Percentiles rank a stretch among this genome's conserved stretches.
These are phyloP conservation scores for Elanus axillaris DNA, from an alignment of 2,113 vertebrate genomes.

Conservation along the genomic window DNA sequence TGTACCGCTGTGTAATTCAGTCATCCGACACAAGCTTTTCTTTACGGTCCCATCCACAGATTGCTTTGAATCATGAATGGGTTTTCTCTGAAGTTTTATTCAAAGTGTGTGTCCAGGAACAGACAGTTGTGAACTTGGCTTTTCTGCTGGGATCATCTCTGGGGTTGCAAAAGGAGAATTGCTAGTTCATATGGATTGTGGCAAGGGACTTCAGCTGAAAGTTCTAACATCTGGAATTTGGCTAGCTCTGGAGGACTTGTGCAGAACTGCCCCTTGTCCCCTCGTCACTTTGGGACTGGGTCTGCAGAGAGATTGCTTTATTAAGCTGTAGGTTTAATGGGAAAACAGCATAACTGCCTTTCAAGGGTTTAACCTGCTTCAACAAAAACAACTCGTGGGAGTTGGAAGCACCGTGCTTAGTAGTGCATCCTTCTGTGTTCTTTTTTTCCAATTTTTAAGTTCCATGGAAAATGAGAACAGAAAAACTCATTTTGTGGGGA, in stretches of 20 bases:
- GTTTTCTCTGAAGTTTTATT: background rate
- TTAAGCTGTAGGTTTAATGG: background rate
- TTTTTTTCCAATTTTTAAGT: background rate
- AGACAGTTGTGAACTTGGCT: background rate
- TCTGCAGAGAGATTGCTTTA: background rate
- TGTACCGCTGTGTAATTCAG: background rate
- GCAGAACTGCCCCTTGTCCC: background rate
- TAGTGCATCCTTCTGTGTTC: background rate
- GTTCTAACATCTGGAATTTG: background rate
- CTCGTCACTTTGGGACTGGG: background rate
- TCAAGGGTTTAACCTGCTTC: background rate
- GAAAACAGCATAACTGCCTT: background rate
- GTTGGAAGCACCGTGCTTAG: accelerated
- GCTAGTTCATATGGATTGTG: background rate
- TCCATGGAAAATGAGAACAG: background rate
- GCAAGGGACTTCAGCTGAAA: background rate
- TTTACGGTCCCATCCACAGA: background rate
- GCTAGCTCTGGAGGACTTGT: background rate
- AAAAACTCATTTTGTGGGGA: background rate
- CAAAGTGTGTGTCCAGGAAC: background rate
- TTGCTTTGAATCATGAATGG: background rate
- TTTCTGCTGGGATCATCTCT: background rate
- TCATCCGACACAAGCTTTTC: background rate
- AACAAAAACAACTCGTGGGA: accelerated
- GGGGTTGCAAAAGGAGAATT: background rate